Base-by-base conservation (phyloP, 2,113 vertebrate genomes). In the Bujurquina vittata region DNA sequence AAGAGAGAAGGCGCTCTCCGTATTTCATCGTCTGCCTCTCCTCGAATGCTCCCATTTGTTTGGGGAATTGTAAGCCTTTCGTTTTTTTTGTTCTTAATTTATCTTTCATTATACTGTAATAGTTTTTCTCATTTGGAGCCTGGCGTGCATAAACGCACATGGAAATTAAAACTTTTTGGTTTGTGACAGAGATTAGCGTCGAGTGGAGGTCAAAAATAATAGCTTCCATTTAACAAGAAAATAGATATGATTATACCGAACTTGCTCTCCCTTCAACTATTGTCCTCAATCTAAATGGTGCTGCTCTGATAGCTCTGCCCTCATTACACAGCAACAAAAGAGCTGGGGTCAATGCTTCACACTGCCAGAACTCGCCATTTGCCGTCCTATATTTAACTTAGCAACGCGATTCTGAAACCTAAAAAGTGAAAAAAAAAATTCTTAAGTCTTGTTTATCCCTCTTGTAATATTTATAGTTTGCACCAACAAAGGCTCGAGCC, bases 171-270 rank as follows among this genome's bases (percentile, higher is more conserved):
- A 93, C 83, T 86, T 92, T 91, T 83, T 49, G 81, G 89, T 90
- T 91, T 84, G 86, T 92, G 90, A 90, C 77, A 91, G 78, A 92
- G 93, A 94, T 95, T 94, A 93, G 89, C 75, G 75, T 81, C 10
- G 74, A 91, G 91, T 92, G 75, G 87, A 94, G 94, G 93, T 94
- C 93, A 95, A 87, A 92, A 78, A 91, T 90, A 94, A 95, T 89
- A 81, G 91, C 83, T 92, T 93, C 84, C 74, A 84, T 95, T 94
- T 93, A 86, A 86, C 76, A 73, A 54, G 80, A 90, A 92, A 91
- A 84, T 77, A 91, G 90, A 94, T 93, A 92, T 88, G 91, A 94
- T 93, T 93, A 85, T 88, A 73, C 65, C 59, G 72, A 77, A 15
- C 84, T 80, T 85, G 80, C 90, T 91, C 87, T 72, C 75, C 22